Evolutionary conservation across 2,113 vertebrate species (phyloP), one percentile per base, ranked within the genome.

Genomic region (Gopherus evgoodei): DNA sequence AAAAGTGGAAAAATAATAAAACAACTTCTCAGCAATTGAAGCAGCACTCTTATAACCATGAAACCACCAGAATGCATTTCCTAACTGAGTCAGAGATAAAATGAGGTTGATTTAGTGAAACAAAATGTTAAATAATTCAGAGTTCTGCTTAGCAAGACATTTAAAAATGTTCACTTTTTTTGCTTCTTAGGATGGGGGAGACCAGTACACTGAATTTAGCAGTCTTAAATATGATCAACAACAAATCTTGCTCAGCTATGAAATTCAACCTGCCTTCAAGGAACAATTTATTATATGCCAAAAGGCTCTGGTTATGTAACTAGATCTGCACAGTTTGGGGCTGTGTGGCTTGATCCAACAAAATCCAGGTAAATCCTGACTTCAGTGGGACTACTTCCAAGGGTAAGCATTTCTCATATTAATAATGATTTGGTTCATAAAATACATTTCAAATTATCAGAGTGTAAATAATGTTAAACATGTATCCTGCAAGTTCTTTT

Each of bases 331-430:
- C 93, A 96, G 93, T 42, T 53, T 47, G 57, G 88, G 57, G 86
- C 6, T 91, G 88, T 92, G 93, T 93, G 86, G 54, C 86, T 88
- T 88, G 29, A 88, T 22, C 59, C 89, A 94, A 95, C 19, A 94
- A 86, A 96, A 95, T 94, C 84, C 79, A 91, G 72, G 92, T 93
- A 81, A 85, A 96, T 91, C 47, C n/a, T 11, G 92, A 88, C 42
- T 92, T 75, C 87, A 93, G 81, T 83, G 35, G 29, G 38, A 69
- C 0, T 0, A 76, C 75, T 94, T 87, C 72, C 57, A 53, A 8
- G 78, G 79, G 80, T 79, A 90, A 83, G 54, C 79, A 92, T 59
- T 57, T 94, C 78, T 57, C 57, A 72, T 92, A 88, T 47, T 14
- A 19, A 53, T 80, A 91, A 87, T 21, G 6, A 69, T 42, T 91